Base-by-base conservation (phyloP, 2,888 invertebrate species). In the Sphinx pinastri region DNA sequence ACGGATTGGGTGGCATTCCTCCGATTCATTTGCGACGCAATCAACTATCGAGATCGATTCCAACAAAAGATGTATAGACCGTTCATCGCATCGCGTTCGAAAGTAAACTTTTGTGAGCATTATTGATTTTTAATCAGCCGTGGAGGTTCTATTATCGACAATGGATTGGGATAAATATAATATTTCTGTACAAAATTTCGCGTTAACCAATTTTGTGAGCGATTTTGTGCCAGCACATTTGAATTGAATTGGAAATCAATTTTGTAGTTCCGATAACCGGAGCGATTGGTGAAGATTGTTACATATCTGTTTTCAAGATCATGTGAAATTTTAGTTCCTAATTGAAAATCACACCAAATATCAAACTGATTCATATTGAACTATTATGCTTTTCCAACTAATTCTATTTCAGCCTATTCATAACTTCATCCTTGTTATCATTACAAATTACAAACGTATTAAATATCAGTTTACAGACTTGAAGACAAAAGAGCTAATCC, bases 101-200 rank as follows among this genome's bases (percentile, higher is more conserved):
- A 88, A 87, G 89, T 87, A 86, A 82, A 88, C 89, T 90, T 86
- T 92, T 88, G 86, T 87, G 81, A 75, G 79, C 85, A 79, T 89
- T 93, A 93, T 93, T 92, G 92, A 92, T 91, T 93, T 91, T 89
- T 86, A 91, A 93, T 91, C 87, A 77, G 82, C 85, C 88, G 87
- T 89, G 86, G 82, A 88, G 85, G 81, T 79, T 80, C 75, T 71
- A 79, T 82, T 67, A 67, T 54, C 31, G 58, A 38, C 51, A 59
- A 60, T 60, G 8, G 51, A 45, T 13, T 51, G 59, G 51, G 68
- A 25, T 31, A 49, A 59, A 68, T 68, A 68, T 14, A 8, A 67
- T 63, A 63, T 49, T 49, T 63, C 63, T 63, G 63, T 19, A 16
- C 25, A 16, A 16, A 47, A 16, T 47, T 63, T 13, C 49, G 55